These are phyloP conservation scores for Argyresthia albistria DNA, from an alignment of 2,888 invertebrate genomes.

Conservation along the genomic window DNA sequence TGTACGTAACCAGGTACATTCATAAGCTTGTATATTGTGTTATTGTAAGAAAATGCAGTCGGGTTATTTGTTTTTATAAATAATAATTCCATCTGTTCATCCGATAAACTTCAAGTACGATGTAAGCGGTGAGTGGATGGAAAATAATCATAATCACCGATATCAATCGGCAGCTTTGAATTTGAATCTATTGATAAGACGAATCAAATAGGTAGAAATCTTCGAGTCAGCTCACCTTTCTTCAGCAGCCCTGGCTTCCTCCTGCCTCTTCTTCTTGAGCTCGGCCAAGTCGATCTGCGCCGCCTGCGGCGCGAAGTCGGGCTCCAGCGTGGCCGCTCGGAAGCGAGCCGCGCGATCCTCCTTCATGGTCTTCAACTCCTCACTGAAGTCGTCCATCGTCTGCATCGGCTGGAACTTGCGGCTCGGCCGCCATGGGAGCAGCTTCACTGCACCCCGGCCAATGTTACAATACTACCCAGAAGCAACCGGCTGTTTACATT, in stretches of 20 bases:
- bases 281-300: conserved; percentile 48
- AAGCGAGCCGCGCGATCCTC: conserved; percentile 75
- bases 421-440: conserved; percentile 79
- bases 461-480: conserved; percentile 21
- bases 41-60: no score
- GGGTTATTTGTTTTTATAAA: no score
- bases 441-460: conserved; percentile 69
- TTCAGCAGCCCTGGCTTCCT: conserved; percentile 75
- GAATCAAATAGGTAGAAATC: neutral
- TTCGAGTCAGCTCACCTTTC: conserved; percentile 58
- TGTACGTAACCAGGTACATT: no score
- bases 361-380: conserved; percentile 75
- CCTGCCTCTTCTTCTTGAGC: conserved; percentile 71
- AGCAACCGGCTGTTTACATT: neutral
- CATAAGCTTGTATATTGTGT: no score
- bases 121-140: no score
- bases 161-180: no score
- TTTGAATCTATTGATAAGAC: neutral
- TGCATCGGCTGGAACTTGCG: conserved; percentile 76
- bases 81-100: no score
- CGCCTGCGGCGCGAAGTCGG: conserved; percentile 59
- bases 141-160: no score
- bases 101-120: no score
- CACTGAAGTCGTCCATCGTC: conserved; percentile 70
- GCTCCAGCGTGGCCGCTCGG: conserved; percentile 63